Base-by-base conservation (phyloP, 2,797 vertebrate genomes). In the Sus cebifrons region DNA sequence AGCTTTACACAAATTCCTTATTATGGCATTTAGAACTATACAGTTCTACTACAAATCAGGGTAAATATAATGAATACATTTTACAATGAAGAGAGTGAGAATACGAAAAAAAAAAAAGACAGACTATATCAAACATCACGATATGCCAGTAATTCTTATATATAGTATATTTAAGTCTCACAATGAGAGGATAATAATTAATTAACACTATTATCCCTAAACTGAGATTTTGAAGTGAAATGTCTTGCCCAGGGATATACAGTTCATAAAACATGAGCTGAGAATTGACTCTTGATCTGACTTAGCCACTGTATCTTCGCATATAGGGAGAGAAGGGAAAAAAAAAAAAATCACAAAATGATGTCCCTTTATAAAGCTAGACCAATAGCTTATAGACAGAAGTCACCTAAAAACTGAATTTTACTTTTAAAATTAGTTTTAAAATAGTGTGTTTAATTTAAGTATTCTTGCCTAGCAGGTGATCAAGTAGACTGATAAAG, bases 81-180 rank as follows among this genome's bases (percentile, higher is more conserved):
- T 95, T 95, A 52, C 93, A 96, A 86, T 82, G 17, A 97, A 91
- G 54, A 91, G 13, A 95, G 10, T 81, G 40, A 94, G 18, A 62
- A 89, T 74, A 68, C 58, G 54, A 15, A 49, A 49, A 10, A 49
- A 10, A 49, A 79, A 83, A 89, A 68, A 40, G 71, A 23, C 36
- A 78, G 56, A 78, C 67, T 67, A 84, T 6, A 10, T n/a, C 86
- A 64, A 96, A 27, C 5, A 84, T 60, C 40, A 73, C 8, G 93
- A 27, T 23, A 81, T 54, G 27, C 23, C 21, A 87, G 62, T 89
- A 94, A 82, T 77, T 81, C 73, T 79, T 89, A 81, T 9, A 90
- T 14, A 82, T 2, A 58, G 54, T 60, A 90, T 73, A 94, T 70
- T 92, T 90, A 86, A 79, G 68, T 96, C 81, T 91, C 95, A 81